Conservation (phyloP, 2,888 invertebrate species). For the Dicranocentrus wangi region DNA sequence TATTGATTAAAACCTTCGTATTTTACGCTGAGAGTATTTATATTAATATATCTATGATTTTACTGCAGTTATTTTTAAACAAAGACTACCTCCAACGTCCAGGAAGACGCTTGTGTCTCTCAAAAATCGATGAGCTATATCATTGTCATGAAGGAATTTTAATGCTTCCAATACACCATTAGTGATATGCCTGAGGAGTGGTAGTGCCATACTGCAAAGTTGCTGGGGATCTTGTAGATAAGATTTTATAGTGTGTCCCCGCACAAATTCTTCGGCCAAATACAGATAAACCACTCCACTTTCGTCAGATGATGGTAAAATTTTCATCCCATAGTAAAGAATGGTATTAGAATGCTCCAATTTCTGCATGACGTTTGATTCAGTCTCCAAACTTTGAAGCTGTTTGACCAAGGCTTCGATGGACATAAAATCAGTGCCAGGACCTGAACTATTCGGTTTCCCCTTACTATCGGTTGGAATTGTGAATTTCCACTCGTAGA, state of each 20-base stretch:
- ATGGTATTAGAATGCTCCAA: slow-evolving; percentile 83
- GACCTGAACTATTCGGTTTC: slow-evolving; percentile 42
- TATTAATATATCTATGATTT: neutral
- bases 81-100: slow-evolving; percentile 76
- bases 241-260: slow-evolving; percentile 76
- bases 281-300: slow-evolving; percentile 80
- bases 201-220: slow-evolving; percentile 49
- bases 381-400: slow-evolving; percentile 84
- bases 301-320: slow-evolving; percentile 79
- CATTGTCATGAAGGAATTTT: slow-evolving; percentile 85
- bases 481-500: slow-evolving; percentile 82
- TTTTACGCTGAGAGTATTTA: neutral
- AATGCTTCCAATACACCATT: slow-evolving; percentile 84
- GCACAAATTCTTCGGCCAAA: slow-evolving; percentile 78
- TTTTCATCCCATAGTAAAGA: slow-evolving; percentile 84
- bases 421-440: slow-evolving; percentile 55
- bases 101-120: slow-evolving; percentile 84
- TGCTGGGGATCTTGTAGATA: slow-evolving; percentile 76
- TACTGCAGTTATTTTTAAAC: neutral
- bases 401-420: slow-evolving; percentile 74
- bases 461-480: slow-evolving; percentile 66
- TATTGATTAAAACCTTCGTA: slow-evolving; percentile 4
- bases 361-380: slow-evolving; percentile 82
- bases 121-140: slow-evolving; percentile 89
- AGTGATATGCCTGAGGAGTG: slow-evolving; percentile 80